A percentile compares a stretch with the other conserved stretches of the same genome.
phyloP scores from a whole-genome alignment of 2,888 invertebrate genomes.

The Augochlorella aurata region DNA sequence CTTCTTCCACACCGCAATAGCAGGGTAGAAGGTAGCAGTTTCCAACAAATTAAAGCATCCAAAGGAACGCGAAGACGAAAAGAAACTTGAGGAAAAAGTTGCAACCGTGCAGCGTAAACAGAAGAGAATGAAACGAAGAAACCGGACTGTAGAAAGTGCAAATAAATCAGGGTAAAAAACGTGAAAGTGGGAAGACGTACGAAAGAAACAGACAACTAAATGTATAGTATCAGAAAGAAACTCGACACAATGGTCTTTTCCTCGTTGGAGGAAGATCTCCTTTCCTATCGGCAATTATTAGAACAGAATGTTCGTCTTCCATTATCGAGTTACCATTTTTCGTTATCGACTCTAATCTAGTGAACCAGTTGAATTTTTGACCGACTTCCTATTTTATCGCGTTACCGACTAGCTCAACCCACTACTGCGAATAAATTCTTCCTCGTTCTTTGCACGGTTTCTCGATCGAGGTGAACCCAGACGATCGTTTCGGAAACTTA shows the following conservation, averaged over 20 bases:
- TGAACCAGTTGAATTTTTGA: slow-evolving; percentile 18
- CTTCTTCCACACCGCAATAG: neutral
- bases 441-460: neutral
- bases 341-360: slow-evolving; percentile 29
- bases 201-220: neutral
- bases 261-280: neutral
- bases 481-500: neutral
- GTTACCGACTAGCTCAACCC: neutral
- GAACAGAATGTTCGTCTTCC: slow-evolving; percentile 20
- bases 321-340: slow-evolving; percentile 34
- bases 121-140: neutral
- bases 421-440: slow-evolving; percentile 9
- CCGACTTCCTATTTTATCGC: neutral
- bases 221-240: neutral
- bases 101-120: neutral
- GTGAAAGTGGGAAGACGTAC: neutral
- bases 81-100: neutral
- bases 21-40: neutral
- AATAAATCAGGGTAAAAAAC: neutral
- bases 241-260: neutral
- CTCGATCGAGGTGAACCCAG: neutral
- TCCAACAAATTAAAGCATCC: neutral
- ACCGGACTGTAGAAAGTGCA: neutral
- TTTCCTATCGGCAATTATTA: slow-evolving; percentile 26
- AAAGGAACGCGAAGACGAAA: neutral